Evolutionary conservation across 2,888 invertebrate species (phyloP).

Genomic region (Invenusta paracnida): DNA sequence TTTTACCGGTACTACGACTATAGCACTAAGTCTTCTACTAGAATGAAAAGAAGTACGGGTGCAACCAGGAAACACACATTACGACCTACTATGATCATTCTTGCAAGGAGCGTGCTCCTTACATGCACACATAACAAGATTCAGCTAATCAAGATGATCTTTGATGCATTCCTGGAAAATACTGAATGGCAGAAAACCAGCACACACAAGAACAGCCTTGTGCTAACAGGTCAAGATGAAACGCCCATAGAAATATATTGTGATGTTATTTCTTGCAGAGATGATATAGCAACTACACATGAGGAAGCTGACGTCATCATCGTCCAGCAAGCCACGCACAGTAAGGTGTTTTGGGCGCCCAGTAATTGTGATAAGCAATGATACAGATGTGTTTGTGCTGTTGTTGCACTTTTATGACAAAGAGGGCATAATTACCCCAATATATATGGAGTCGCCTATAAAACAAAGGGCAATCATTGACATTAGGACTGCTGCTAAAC

Average conservation of each 20-base stretch:
- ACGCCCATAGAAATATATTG: conserved; percentile 6
- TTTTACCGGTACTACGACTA: not conserved
- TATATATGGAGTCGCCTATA: conserved; percentile 26
- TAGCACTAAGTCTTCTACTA: conserved; percentile 11
- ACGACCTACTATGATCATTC: conserved; percentile 11
- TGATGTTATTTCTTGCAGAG: conserved; percentile 12
- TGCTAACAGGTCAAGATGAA: not conserved
- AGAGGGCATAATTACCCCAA: conserved; percentile 7
- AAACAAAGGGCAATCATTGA: conserved; percentile 29
- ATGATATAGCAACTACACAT: conserved; percentile 17
- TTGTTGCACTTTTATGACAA: conserved; percentile 22
- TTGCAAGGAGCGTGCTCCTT: not conserved
- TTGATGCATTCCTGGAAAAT: conserved; percentile 12
- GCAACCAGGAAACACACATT: conserved; percentile 16
- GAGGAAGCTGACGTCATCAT: conserved; percentile 24
- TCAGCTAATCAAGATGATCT: not conserved
- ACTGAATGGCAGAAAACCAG: conserved; percentile 22
- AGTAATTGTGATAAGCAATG: conserved; percentile 15
- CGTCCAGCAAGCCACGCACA: not conserved
- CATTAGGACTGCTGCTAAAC: conserved; percentile 19
- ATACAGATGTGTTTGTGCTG: conserved; percentile 26
- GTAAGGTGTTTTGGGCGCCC: not conserved
- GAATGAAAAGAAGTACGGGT: conserved; percentile 18
- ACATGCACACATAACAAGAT: not conserved
- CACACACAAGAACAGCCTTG: not conserved